These are phyloP conservation scores for Papilio dardanus DNA, from an alignment of 1,140 invertebrate genomes.

Conservation along the genomic window DNA sequence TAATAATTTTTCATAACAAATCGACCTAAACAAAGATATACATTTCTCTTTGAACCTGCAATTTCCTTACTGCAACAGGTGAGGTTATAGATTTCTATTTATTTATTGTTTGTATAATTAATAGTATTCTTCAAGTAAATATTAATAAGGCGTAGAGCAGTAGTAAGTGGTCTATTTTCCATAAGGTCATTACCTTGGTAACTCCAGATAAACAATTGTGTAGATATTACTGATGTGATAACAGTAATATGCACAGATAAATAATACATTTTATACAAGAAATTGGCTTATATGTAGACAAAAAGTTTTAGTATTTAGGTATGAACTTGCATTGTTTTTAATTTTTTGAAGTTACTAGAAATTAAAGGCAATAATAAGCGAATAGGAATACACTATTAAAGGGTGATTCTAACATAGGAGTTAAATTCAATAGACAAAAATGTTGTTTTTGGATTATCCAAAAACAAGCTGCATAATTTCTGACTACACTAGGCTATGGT, in stretches of 20 bases:
- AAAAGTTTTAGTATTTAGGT: no score
- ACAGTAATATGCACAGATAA: background rate
- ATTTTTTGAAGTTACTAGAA: no score
- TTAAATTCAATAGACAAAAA: no score
- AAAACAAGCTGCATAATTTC: no score
- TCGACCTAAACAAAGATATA: background rate
- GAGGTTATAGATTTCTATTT: background rate
- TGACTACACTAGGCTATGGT: background rate
- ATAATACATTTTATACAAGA: background rate
- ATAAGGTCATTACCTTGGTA: slow-evolving; percentile 2
- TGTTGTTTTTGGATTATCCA: no score
- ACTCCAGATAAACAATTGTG: background rate
- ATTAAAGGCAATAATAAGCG: no score
- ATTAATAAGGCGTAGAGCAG: background rate
- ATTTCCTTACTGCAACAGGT: background rate
- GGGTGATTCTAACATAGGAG: no score
- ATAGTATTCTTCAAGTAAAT: no score
- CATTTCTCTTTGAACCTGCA: background rate
- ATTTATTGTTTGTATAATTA: background rate
- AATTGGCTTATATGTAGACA: no score
- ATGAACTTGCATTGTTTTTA: no score
- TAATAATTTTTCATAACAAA: background rate
- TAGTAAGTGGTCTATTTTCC: background rate
- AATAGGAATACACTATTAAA: no score
- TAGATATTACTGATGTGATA: slow-evolving; percentile 6